Base-by-base conservation (phyloP, 2,797 vertebrate species). In the Epinephelus malabaricus region DNA sequence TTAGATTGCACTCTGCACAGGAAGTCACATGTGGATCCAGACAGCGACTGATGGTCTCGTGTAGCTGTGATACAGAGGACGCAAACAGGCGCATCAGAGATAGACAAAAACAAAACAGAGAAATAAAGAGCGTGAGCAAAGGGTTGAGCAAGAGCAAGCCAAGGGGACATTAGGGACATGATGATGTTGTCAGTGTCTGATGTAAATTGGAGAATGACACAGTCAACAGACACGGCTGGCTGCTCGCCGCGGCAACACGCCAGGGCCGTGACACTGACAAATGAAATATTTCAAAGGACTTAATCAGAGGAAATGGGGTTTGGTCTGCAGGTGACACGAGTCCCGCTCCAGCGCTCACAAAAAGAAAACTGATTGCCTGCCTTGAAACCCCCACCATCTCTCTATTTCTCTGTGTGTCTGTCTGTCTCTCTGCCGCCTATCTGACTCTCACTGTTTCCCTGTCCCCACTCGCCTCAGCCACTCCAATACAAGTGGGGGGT, bases 261-360 rank as follows among this genome's bases (percentile, higher is more conserved):
- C 90, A 81, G 91, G 92, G 94, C 93, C 92, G 88, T 97, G 97
- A 97, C 97, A 97, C 97, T 97, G 97, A 98, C 94, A 97, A 95
- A 98, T 98, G 97, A 95, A 97, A 97, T 97, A 97, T 98, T 97
- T 97, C 94, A 96, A 94, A 96, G 95, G 96, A 97, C 96, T 97
- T 98, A 98, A 97, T 97, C 96, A 97, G 97, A 97, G 96, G 96
- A 97, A 97, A 98, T 97, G 96, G 96, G 96, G 96, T 97, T 97
- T 96, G 96, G 97, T 97, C 96, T 96, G 96, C 95, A 95, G 88
- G 96, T 97, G 96, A 96, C 96, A 96, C 89, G 89, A 90, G 95
- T 96, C 95, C 90, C 94, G 96, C 97, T 97, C 94, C 94, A 95
- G 92, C 91, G 96, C 95, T 93, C 96, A 93, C 96, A 88, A 92